phyloP scores from a whole-genome alignment of 2,797 vertebrate genomes.

The Anabacerthia variegaticeps region DNA sequence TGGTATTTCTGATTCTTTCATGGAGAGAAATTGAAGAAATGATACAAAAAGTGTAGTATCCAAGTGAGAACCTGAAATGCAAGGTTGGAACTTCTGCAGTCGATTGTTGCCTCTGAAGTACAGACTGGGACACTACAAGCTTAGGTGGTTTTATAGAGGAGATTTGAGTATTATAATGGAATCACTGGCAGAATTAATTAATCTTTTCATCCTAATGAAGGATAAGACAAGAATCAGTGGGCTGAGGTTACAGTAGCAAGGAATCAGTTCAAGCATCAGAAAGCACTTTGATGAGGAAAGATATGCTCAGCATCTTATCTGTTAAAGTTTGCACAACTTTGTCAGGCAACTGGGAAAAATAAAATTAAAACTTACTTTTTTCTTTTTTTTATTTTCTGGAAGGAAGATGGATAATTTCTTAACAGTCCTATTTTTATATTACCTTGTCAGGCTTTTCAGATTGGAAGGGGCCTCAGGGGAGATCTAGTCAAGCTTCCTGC shows the following conservation, averaged over 20 bases:
- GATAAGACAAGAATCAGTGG: not conserved
- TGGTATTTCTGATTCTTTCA: not conserved
- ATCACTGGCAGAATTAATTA: not conserved
- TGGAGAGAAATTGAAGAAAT: not conserved
- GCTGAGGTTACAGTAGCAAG: not conserved
- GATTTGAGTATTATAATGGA: not conserved
- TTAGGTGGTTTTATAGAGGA: not conserved
- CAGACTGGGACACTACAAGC: not conserved
- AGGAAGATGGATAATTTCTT: not conserved
- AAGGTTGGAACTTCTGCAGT: not conserved
- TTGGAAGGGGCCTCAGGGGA: not conserved
- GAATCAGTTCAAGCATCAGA: not conserved
- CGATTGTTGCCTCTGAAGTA: not conserved
- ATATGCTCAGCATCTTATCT: not conserved
- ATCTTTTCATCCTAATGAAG: not conserved
- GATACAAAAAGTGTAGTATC: not conserved
- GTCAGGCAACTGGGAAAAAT: not conserved
- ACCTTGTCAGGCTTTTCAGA: not conserved
- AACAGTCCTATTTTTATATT: not conserved
- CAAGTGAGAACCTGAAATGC: not conserved
- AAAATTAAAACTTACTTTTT: not conserved
- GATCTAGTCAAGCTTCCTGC: not conserved
- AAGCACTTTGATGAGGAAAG: not conserved
- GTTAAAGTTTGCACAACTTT: not conserved
- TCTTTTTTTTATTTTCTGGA: not conserved